Conservation (phyloP, 2,888 invertebrate genomes). For the Acanthoscelides obtectus region DNA sequence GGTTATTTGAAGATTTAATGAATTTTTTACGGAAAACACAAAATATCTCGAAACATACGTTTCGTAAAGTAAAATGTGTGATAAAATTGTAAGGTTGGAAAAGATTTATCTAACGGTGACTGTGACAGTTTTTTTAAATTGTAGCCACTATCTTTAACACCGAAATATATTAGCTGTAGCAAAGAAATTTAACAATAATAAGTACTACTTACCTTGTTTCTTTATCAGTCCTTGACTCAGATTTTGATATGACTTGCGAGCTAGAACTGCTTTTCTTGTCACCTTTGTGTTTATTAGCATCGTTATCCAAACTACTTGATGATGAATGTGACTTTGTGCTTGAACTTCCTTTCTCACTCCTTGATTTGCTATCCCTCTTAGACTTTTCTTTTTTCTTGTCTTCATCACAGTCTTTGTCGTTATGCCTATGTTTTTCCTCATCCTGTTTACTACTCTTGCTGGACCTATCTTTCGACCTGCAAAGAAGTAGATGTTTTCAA, state of each 20-base stretch:
- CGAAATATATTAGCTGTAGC: no score
- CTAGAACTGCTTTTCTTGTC: slow-evolving; percentile 9
- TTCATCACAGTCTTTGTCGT: slow-evolving; percentile 6
- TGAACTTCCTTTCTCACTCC: slow-evolving; percentile 1
- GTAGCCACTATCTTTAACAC: no score
- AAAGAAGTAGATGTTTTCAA: background rate
- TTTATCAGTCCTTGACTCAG: background rate
- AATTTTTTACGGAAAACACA: no score
- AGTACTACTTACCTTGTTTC: background rate
- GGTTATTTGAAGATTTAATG: slow-evolving; percentile 7
- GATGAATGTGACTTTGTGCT: background rate
- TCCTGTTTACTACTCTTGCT: slow-evolving; percentile 7
- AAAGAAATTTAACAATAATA: no score
- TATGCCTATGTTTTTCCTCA: slow-evolving; percentile 3
- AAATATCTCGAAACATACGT: no score
- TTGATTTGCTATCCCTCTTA: slow-evolving; percentile 1
- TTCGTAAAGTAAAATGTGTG: no score
- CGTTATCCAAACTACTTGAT: background rate
- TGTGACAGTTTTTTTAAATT: no score
- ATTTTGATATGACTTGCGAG: slow-evolving; percentile 4
- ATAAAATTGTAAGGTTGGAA: no score
- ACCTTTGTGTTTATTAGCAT: slow-evolving; percentile 7
- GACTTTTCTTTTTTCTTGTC: background rate
- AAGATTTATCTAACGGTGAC: no score
- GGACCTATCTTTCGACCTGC: background rate